Percentiles rank a stretch among this genome's conserved stretches.
Conservation (phyloP, 2,797 vertebrate genomes). For the Pseudochaenichthys georgianus region DNA sequence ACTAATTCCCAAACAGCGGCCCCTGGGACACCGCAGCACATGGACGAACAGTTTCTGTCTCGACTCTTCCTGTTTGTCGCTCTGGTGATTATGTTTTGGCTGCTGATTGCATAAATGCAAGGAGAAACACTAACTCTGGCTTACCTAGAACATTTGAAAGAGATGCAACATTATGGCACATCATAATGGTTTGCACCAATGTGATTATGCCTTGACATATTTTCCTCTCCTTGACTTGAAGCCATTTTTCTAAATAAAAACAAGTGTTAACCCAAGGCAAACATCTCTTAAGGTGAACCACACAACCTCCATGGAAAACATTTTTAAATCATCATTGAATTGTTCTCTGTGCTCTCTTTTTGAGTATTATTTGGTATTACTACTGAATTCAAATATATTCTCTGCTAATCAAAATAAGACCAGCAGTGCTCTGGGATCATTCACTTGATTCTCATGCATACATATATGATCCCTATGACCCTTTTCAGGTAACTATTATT, state of each 20-base stretch:
- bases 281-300: background rate
- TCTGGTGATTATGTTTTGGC: conserved; percentile 98
- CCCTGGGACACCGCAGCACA: conserved; percentile 96
- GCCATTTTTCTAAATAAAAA: conserved; percentile 5
- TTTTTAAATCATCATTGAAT: background rate
- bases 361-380: background rate
- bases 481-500: background rate
- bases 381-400: background rate
- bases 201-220: background rate
- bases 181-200: conserved; percentile 2
- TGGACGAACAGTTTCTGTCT: conserved; percentile 97
- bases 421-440: background rate
- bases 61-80: conserved; percentile 98
- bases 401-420: conserved; percentile 2
- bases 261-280: background rate
- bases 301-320: background rate
- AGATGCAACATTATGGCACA: conserved; percentile 6
- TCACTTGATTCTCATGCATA: background rate
- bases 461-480: background rate
- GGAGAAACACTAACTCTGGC: background rate
- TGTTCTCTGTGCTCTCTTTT: background rate
- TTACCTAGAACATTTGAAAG: conserved; percentile 3
- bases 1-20: conserved; percentile 85
- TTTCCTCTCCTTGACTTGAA: background rate
- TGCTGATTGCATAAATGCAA: conserved; percentile 91